Percentiles rank a stretch among this genome's conserved stretches.
Evolutionary conservation across 2,888 invertebrate genomes (phyloP).

Genomic region (Campaea margaritaria): DNA sequence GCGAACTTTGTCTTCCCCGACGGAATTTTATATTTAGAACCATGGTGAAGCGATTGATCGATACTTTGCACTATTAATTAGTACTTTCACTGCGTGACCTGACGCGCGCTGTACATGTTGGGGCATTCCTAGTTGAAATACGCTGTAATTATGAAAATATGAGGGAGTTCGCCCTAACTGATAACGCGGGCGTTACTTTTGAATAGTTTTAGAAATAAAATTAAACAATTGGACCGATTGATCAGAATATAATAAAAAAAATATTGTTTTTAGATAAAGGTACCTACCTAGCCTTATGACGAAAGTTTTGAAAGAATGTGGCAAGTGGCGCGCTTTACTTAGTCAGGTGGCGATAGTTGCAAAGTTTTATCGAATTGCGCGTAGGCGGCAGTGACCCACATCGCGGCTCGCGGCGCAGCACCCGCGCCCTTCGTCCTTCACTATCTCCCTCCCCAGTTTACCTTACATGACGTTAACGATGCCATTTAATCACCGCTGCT

Average conservation of each 20-base stretch:
- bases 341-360: conserved; percentile 61
- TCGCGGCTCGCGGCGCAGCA: conserved; percentile 67
- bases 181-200: conserved; percentile 31
- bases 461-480: conserved; percentile 32
- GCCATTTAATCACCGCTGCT: conserved; percentile 31
- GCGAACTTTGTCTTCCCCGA: conserved; percentile 84
- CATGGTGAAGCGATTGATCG: conserved; percentile 84
- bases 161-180: conserved; percentile 1
- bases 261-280: conserved; percentile 1
- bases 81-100: conserved; percentile 67
- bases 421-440: conserved; percentile 71
- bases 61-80: conserved; percentile 84
- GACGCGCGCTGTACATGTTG: conserved; percentile 20
- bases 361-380: conserved; percentile 81
- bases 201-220: conserved; percentile 22
- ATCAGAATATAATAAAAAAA: background rate
- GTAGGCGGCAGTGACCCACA: conserved; percentile 83
- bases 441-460: conserved; percentile 38
- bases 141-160: background rate
- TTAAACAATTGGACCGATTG: background rate
- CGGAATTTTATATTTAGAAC: conserved; percentile 85
- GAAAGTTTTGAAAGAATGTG: conserved; percentile 37
- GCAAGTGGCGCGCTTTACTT: conserved; percentile 42
- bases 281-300: too few species aligned
- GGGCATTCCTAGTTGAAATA: conserved; percentile 1